Percentiles rank a stretch among this genome's conserved stretches.
These are phyloP conservation scores for Dicyrtomina minuta DNA, from an alignment of 2,888 invertebrate genomes.

Conservation along the genomic window DNA sequence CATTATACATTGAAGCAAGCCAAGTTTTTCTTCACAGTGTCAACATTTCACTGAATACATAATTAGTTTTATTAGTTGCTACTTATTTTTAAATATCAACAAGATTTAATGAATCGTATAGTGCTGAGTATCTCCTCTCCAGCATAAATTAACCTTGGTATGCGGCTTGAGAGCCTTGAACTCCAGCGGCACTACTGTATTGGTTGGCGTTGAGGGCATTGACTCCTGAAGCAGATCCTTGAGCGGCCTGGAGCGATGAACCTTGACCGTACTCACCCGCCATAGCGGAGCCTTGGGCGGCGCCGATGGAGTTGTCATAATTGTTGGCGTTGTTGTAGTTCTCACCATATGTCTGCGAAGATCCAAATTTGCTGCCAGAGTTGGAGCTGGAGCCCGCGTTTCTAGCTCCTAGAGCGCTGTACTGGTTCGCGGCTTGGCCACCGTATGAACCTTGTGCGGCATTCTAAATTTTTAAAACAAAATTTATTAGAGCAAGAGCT, in stretches of 20 bases:
- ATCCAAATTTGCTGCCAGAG: conserved; percentile 38
- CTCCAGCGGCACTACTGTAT: neutral
- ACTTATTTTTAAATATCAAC: too few species aligned
- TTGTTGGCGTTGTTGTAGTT: conserved; percentile 33
- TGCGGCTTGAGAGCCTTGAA: neutral
- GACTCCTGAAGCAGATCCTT: neutral
- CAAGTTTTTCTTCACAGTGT: too few species aligned
- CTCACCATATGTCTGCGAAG: conserved; percentile 39
- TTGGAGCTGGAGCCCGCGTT: conserved; percentile 35
- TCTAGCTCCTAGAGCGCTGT: conserved; percentile 21
- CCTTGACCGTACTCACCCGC: conserved; percentile 30
- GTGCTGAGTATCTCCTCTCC: too few species aligned
- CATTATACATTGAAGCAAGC: too few species aligned
- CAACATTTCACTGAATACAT: too few species aligned
- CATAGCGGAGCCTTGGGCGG: conserved; percentile 32
- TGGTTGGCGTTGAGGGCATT: neutral
- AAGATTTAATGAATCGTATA: neutral
- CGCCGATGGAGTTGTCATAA: conserved; percentile 34
- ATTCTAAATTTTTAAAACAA: too few species aligned
- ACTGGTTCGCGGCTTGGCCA: neutral
- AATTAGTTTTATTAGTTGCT: too few species aligned
- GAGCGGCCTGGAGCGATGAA: conserved; percentile 7
- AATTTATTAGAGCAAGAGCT: too few species aligned
- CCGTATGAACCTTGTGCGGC: conserved; percentile 1
- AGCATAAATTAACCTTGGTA: too few species aligned